Conservation (phyloP, 2,888 invertebrate species). For the Shargacucullia verbasci region DNA sequence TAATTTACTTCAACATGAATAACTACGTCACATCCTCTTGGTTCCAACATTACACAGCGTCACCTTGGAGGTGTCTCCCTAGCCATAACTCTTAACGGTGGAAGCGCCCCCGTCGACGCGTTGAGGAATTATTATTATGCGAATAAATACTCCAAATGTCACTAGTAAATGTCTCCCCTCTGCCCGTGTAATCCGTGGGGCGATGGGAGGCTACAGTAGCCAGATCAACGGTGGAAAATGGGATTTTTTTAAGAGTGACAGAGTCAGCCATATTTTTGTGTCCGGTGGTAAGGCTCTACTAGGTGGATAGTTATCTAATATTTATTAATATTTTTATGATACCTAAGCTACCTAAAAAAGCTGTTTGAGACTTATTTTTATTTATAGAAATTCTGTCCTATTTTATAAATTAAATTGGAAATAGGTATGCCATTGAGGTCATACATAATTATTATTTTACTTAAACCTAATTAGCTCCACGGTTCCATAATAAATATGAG, state of each 20-base stretch:
- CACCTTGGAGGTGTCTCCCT: slow-evolving; percentile 85
- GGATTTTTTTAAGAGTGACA: slow-evolving; percentile 14
- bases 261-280: no score
- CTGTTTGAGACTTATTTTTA: no score
- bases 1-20: neutral
- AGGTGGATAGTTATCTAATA: no score
- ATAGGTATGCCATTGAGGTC: no score
- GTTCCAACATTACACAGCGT: slow-evolving; percentile 56
- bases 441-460: no score
- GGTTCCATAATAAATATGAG: no score
- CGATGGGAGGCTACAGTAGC: slow-evolving; percentile 47
- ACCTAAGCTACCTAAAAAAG: no score
- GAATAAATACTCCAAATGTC: slow-evolving; percentile 91
- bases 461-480: no score
- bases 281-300: no score
- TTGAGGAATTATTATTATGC: slow-evolving; percentile 91
- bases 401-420: no score
- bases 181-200: slow-evolving; percentile 72
- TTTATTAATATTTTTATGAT: no score
- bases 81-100: slow-evolving; percentile 85
- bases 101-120: slow-evolving; percentile 83
- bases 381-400: no score
- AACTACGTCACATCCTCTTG: slow-evolving; percentile 63
- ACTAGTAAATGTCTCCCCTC: slow-evolving; percentile 89
- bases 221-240: slow-evolving; percentile 13